Conservation (phyloP, 2,797 vertebrate genomes). For the Columba guinea region DNA sequence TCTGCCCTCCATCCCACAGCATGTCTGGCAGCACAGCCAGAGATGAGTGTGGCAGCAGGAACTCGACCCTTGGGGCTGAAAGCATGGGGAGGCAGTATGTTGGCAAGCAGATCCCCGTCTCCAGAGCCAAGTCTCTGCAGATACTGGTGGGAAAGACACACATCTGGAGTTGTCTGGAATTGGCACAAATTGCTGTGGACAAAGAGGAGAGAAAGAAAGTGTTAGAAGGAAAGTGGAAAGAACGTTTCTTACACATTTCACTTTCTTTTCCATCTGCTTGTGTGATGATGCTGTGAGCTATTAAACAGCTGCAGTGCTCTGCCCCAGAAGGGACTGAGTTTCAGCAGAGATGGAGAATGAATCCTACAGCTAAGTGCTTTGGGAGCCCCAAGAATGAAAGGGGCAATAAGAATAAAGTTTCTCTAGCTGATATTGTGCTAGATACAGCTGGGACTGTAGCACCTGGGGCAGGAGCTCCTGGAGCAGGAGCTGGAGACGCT, state of each 20-base stretch:
- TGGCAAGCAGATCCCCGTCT: not conserved
- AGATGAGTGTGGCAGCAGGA: not conserved
- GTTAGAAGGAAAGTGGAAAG: slow-evolving; percentile 46
- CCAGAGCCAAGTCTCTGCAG: slow-evolving; percentile 32
- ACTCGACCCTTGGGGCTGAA: not conserved
- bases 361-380: not conserved
- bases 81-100: not conserved
- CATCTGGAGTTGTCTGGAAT: slow-evolving; percentile 34
- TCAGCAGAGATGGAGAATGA: not conserved
- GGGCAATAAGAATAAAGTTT: not conserved
- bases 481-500: not conserved
- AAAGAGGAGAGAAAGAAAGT: slow-evolving; percentile 9
- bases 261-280: slow-evolving; percentile 49
- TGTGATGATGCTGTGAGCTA: slow-evolving; percentile 30
- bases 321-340: not conserved
- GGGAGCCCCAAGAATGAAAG: not conserved
- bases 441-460: not conserved
- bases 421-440: not conserved
- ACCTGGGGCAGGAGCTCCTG: not conserved
- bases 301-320: slow-evolving; percentile 34
- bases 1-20: not conserved
- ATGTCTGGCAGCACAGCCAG: not conserved
- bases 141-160: slow-evolving; percentile 28
- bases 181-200: not conserved
- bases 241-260: not conserved